Evolutionary conservation across 2,888 invertebrate species (phyloP).

Genomic region (Lochmaea capreae): DNA sequence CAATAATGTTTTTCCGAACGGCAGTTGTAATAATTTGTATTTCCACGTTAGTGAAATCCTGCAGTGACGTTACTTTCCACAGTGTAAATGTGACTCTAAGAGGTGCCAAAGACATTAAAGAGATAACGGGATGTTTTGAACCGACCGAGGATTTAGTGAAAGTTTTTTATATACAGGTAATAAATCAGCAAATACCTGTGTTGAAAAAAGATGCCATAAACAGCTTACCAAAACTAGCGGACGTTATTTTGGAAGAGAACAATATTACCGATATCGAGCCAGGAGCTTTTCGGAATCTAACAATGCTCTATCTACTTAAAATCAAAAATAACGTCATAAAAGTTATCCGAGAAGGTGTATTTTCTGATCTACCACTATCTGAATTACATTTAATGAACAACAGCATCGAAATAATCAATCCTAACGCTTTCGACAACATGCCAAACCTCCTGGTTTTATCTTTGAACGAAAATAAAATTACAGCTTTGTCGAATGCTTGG

Average conservation of each 20-base stretch:
- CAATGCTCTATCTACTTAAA: conserved; percentile 51
- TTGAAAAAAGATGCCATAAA: conserved; percentile 55
- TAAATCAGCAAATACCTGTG: conserved; percentile 57
- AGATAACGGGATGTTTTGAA: conserved; percentile 58
- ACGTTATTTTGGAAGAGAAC: conserved; percentile 51
- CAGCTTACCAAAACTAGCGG: conserved; percentile 55
- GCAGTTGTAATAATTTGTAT: conserved; percentile 10
- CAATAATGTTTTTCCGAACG: conserved; percentile 21
- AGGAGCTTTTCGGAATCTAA: conserved; percentile 53
- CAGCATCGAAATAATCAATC: conserved; percentile 52
- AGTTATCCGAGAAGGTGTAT: conserved; percentile 52
- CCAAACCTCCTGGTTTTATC: conserved; percentile 51
- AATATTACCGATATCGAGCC: conserved; percentile 51
- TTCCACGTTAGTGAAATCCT: conserved; percentile 26
- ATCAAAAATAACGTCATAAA: conserved; percentile 51
- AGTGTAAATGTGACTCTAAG: conserved; percentile 56
- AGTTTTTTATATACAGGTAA: conserved; percentile 57
- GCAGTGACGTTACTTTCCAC: conserved; percentile 54
- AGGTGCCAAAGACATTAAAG: conserved; percentile 55
- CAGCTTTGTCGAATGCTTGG: conserved; percentile 51
- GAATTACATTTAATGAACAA: conserved; percentile 53
- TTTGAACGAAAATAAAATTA: conserved; percentile 55
- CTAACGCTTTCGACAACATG: conserved; percentile 54
- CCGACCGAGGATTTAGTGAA: conserved; percentile 54
- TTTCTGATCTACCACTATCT: conserved; percentile 49